Evolutionary conservation across 2,888 invertebrate species (phyloP).

Genomic region (Baccha elongata): DNA sequence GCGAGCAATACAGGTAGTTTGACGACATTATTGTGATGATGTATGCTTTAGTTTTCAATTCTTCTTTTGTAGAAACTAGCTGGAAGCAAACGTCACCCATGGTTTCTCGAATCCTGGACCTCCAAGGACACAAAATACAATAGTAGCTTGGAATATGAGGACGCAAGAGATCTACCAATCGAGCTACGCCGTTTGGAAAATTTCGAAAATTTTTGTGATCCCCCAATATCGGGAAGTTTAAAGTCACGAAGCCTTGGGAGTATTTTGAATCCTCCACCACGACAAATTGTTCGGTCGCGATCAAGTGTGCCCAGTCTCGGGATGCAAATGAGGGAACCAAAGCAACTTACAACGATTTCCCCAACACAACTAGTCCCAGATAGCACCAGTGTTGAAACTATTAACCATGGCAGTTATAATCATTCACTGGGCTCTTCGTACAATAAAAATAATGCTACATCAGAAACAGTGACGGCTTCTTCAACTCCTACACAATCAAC

Average conservation of each 20-base stretch:
- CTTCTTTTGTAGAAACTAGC: slow-evolving; percentile 86
- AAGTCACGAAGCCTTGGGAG: slow-evolving; percentile 94
- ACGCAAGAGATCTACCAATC: slow-evolving; percentile 92
- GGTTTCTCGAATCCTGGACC: slow-evolving; percentile 93
- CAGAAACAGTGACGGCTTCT: slow-evolving; percentile 46
- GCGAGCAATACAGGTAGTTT: slow-evolving; percentile 88
- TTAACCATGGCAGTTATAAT: slow-evolving; percentile 76
- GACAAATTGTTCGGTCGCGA: slow-evolving; percentile 88
- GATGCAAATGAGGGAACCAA: slow-evolving; percentile 64
- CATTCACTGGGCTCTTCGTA: slow-evolving; percentile 76
- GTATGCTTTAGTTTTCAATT: too few relatives aligned
- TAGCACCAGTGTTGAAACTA: slow-evolving; percentile 51
- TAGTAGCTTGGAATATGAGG: slow-evolving; percentile 85
- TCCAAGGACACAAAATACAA: slow-evolving; percentile 84
- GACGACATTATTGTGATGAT: too few relatives aligned
- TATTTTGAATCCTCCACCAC: slow-evolving; percentile 89
- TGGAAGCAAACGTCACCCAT: slow-evolving; percentile 87
- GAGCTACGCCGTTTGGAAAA: slow-evolving; percentile 92
- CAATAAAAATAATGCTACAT: slow-evolving; percentile 56
- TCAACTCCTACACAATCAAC: slow-evolving; percentile 78
- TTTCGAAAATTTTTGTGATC: slow-evolving; percentile 84
- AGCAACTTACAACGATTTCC: slow-evolving; percentile 69
- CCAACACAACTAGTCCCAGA: slow-evolving; percentile 54
- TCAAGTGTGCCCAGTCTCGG: slow-evolving; percentile 89
- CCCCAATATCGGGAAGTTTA: slow-evolving; percentile 85